Conservation (phyloP, 2,888 invertebrate species). For the Drosophila cognata region DNA sequence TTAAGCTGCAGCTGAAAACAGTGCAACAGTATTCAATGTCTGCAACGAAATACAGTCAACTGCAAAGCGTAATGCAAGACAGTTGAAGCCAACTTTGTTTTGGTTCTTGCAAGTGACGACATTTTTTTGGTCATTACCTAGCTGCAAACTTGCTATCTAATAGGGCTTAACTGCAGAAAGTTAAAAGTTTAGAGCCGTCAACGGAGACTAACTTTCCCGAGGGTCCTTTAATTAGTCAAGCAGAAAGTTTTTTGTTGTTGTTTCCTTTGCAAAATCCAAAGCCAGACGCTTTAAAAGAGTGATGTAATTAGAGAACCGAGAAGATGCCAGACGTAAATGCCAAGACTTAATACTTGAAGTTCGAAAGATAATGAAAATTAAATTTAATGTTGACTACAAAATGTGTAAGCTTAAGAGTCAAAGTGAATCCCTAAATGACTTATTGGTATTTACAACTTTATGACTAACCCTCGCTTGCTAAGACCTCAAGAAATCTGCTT, state of each 20-base stretch:
- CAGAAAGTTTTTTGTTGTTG: background rate
- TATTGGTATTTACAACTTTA: background rate
- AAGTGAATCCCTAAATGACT: background rate
- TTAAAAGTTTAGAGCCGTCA: slow-evolving; percentile 42
- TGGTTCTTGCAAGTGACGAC: slow-evolving; percentile 10
- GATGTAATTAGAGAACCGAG: background rate
- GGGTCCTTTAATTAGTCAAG: slow-evolving; percentile 30
- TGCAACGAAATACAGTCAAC: slow-evolving; percentile 18
- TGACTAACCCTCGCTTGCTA: slow-evolving; percentile 13
- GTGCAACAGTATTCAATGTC: slow-evolving; percentile 15
- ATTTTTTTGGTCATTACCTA: slow-evolving; percentile 33
- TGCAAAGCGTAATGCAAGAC: slow-evolving; percentile 9
- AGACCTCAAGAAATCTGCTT: background rate
- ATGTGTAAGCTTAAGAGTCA: background rate
- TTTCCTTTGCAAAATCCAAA: background rate
- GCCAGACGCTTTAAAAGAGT: background rate
- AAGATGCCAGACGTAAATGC: background rate
- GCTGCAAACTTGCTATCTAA: slow-evolving; percentile 47
- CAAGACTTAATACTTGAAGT: too few relatives aligned
- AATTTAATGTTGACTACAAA: background rate
- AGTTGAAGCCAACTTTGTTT: slow-evolving; percentile 48
- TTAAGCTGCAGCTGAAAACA: slow-evolving; percentile 30
- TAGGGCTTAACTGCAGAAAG: slow-evolving; percentile 49
- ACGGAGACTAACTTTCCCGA: slow-evolving; percentile 21
- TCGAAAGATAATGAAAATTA: background rate